These are phyloP conservation scores for Diorhabda elongata DNA, from an alignment of 1,140 invertebrate genomes.

Conservation along the genomic window DNA sequence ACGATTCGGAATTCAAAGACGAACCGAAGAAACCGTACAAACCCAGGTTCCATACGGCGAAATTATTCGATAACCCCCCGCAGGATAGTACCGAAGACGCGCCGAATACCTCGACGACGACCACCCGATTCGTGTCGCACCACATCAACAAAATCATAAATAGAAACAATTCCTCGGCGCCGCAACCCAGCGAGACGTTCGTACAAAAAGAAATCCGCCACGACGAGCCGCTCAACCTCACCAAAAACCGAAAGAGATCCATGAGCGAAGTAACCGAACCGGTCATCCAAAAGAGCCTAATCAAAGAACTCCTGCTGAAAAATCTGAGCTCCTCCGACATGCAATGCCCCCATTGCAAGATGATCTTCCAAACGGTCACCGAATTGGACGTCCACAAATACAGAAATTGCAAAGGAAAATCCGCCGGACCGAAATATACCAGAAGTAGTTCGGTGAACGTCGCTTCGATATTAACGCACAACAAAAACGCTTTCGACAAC, in stretches of 20 bases:
- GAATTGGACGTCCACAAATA: conserved; percentile 45
- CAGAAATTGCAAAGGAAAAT: conserved; percentile 44
- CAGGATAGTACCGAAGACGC: conserved; percentile 31
- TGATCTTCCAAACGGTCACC: conserved; percentile 47
- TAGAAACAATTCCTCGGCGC: conserved; percentile 41
- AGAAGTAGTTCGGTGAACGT: conserved; percentile 47
- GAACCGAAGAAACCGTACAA: conserved; percentile 48
- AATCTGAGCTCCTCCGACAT: conserved; percentile 43
- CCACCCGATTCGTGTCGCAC: conserved; percentile 33
- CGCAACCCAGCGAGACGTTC: background rate
- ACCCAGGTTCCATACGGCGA: conserved; percentile 42
- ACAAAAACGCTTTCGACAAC: conserved; percentile 45
- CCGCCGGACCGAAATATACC: conserved; percentile 37
- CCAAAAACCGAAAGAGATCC: conserved; percentile 60
- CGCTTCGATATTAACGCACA: conserved; percentile 46
- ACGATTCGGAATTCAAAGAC: conserved; percentile 54
- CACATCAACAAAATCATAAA: conserved; percentile 44
- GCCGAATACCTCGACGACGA: conserved; percentile 14
- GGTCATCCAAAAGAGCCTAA: conserved; percentile 51
- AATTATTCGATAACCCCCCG: conserved; percentile 25
- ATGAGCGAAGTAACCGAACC: conserved; percentile 50
- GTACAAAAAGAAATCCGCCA: conserved; percentile 3
- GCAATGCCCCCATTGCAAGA: conserved; percentile 46
- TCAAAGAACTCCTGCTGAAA: conserved; percentile 78
- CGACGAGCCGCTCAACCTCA: conserved; percentile 64